Percentiles rank a stretch among this genome's conserved stretches.
These are phyloP conservation scores for Alentia gelatinosa DNA, from an alignment of 2,888 invertebrate species.

Conservation along the genomic window DNA sequence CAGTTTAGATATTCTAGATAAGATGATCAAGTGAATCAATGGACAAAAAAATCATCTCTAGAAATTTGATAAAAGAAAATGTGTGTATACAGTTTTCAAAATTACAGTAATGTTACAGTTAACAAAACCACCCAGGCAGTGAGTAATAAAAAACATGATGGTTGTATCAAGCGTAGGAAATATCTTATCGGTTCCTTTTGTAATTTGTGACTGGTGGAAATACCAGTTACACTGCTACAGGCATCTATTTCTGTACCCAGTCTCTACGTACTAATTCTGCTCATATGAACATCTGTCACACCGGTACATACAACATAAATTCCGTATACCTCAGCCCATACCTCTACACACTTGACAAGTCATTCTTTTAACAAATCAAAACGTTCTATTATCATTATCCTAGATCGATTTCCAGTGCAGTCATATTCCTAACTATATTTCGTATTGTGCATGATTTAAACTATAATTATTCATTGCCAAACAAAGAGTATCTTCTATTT, in stretches of 20 bases:
- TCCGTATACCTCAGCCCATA: constrained; percentile 34
- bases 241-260: background rate
- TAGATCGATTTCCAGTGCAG: background rate
- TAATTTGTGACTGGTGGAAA: background rate
- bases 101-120: no score
- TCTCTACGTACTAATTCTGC: background rate
- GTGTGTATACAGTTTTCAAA: no score
- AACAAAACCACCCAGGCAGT: no score
- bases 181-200: no score
- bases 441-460: background rate
- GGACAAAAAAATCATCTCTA: no score
- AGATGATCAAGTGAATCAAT: no score
- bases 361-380: background rate
- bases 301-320: constrained; percentile 15
- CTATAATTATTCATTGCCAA: background rate
- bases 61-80: no score
- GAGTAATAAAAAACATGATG: background rate
- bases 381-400: background rate
- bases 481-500: background rate
- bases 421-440: background rate
- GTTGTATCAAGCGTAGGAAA: background rate
- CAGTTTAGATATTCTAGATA: no score
- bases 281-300: background rate
- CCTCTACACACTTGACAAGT: background rate
- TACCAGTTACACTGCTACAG: background rate